These are phyloP conservation scores for Watsonalla cultraria DNA, from an alignment of 2,888 invertebrate genomes.

Conservation along the genomic window DNA sequence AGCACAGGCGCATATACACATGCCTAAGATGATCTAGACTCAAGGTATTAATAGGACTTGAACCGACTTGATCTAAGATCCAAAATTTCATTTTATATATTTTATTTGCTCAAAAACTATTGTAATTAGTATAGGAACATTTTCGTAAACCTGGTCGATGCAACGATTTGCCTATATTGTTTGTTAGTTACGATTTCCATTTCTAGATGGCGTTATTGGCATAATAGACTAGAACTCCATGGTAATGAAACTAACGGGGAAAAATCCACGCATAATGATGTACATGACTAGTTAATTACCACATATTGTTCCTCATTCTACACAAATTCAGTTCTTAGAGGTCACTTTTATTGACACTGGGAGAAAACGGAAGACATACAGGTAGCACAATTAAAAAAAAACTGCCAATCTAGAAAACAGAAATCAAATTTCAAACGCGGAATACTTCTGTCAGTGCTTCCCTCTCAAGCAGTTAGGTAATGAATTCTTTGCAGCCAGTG, in stretches of 20 bases:
- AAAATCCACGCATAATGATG: neutral
- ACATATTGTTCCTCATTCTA: too few species aligned
- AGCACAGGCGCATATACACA: too few species aligned
- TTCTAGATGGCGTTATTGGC: neutral
- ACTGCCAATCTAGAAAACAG: conserved; percentile 8
- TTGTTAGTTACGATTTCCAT: neutral
- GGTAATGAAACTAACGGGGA: neutral
- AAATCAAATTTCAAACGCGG: conserved; percentile 18
- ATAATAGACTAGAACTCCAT: neutral
- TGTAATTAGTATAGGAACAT: too few species aligned
- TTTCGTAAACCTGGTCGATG: neutral
- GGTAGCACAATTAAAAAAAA: neutral
- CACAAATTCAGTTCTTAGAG: too few species aligned
- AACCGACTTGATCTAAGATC: too few species aligned
- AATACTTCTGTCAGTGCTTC: conserved; percentile 11
- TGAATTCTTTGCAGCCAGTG: conserved; percentile 33
- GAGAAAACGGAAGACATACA: neutral
- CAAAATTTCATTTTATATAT: too few species aligned
- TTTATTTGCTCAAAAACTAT: too few species aligned
- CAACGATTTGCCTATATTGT: neutral
- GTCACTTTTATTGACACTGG: neutral
- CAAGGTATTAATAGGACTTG: too few species aligned
- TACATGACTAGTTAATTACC: neutral
- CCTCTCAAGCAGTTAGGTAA: conserved; percentile 34
- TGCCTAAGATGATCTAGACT: too few species aligned